Conservation (phyloP, 2,888 invertebrate species). For the Andrena haemorrhoa region DNA sequence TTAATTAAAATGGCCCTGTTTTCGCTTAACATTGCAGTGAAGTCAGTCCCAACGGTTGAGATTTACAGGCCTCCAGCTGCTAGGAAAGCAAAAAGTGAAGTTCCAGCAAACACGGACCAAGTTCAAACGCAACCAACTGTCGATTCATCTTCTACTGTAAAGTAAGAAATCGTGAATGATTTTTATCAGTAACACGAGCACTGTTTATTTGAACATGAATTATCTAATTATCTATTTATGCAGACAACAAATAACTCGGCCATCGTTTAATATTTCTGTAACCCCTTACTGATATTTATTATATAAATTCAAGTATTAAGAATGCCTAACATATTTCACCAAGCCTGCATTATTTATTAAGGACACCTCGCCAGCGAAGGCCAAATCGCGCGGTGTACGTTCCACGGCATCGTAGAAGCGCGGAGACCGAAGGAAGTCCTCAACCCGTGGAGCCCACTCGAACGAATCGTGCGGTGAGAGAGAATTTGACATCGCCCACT, state of each 20-base stretch:
- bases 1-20: neutral
- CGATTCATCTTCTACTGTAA: constrained; percentile 52
- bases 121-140: constrained; percentile 43
- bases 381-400: constrained; percentile 93
- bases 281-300: too few species aligned
- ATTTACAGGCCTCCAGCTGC: constrained; percentile 87
- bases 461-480: constrained; percentile 21
- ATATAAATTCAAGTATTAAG: too few species aligned
- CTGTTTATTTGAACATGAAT: too few species aligned
- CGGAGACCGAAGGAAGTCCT: constrained; percentile 57
- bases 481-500: constrained; percentile 8
- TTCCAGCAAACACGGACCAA: constrained; percentile 51
- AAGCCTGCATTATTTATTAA: constrained; percentile 50
- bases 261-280: too few species aligned
- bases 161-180: constrained; percentile 52
- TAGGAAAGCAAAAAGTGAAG: constrained; percentile 78
- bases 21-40: constrained; percentile 69
- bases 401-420: constrained; percentile 87
- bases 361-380: constrained; percentile 85
- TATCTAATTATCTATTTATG: too few species aligned
- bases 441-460: constrained; percentile 44
- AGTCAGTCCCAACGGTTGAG: constrained; percentile 83
- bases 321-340: neutral
- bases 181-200: too few species aligned
- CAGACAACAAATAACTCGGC: too few species aligned